phyloP scores from a whole-genome alignment of 2,797 vertebrate genomes.

The Syndactyla subalaris region DNA sequence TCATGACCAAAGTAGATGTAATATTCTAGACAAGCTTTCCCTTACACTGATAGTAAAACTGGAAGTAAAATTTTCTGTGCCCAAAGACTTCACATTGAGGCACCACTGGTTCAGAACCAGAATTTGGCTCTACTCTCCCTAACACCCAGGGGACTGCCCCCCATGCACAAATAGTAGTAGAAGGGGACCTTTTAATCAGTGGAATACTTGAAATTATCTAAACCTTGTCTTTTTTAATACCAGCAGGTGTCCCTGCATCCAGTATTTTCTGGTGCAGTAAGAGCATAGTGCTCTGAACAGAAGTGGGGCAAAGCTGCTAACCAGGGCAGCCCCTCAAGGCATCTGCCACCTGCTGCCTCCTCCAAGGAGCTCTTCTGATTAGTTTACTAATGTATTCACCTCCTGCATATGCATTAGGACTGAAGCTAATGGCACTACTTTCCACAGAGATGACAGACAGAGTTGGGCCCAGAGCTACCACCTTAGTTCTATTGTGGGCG shows the following conservation, averaged over 20 bases:
- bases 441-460: not conserved
- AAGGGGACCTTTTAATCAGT: not conserved
- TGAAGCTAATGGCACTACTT: not conserved
- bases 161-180: not conserved
- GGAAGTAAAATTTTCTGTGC: not conserved
- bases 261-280: not conserved
- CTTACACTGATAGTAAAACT: not conserved
- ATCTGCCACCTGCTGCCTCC: slow-evolving; percentile 34
- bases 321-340: slow-evolving; percentile 19
- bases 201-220: not conserved
- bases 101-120: not conserved
- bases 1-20: not conserved
- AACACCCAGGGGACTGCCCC: not conserved
- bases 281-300: not conserved
- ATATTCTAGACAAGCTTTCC: not conserved
- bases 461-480: not conserved
- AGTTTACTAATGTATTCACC: not conserved
- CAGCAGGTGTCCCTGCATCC: slow-evolving; percentile 9
- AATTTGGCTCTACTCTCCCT: not conserved
- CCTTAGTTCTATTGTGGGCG: not conserved
- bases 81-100: not conserved
- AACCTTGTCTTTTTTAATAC: not conserved
- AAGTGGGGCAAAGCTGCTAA: not conserved
- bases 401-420: not conserved
- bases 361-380: slow-evolving; percentile 31